Evolutionary conservation across 1,140 invertebrate genomes (phyloP), one percentile per base, ranked within the genome.

Genomic region (Amyelois transitella): DNA sequence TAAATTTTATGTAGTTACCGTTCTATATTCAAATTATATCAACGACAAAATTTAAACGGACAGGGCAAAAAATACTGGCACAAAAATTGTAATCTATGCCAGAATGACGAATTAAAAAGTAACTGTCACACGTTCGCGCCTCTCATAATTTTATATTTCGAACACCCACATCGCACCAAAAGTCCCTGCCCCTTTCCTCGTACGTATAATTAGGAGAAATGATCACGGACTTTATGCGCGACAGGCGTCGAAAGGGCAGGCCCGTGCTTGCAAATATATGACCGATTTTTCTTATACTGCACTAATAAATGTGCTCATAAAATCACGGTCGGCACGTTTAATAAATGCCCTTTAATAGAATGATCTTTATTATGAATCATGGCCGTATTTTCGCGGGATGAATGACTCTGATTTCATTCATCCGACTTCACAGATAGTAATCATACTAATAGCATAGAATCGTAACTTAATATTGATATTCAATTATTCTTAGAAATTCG

Each of bases 121-220:
- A 62, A 64, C 56, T 79, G 69, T 82, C 74, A 66, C 75, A 73
- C 73, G 70, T 83, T 81, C 69, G 73, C 76, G 72, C 73, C 69
- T 74, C 71, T 77, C 71, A 62, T 82, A 85, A 84, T 82, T 85
- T 81, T 73, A 80, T 75, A 78, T 77, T 79, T 84, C 71, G 83
- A 85, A 85, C 84, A 85, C 84, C 84, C 84, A 87, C 84, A 82
- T 74, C 71, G 84, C 58, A 50, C 71, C 58, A 69, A 74, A 72
- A 66, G 64, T 62, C 47, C 66, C 67, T 65, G 64, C 72, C 76
- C 74, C 56, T 69, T 67, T 66, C 67, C 63, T 58, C 72, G 72
- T 56, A 83, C 70, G 68, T 82, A 83, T 84, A 86, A 86, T 84
- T 84, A 84, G 77, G 75, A 80, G 76, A 76, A 80, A 82, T 75